Evolutionary conservation across 1,140 invertebrate species (phyloP).

Genomic region (Drosophila trapezifrons): DNA sequence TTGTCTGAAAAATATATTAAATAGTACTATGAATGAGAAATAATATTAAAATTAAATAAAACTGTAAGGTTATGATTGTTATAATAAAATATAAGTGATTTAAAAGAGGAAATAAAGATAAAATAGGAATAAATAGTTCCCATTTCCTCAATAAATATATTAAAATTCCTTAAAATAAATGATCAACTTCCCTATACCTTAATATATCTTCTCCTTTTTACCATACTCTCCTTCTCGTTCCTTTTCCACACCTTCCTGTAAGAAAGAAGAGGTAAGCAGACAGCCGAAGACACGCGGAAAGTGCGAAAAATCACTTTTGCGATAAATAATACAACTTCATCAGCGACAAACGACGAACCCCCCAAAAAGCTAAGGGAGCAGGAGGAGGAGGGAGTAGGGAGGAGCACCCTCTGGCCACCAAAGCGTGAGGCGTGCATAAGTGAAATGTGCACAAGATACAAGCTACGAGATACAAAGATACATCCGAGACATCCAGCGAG

Average conservation of each 20-base stretch:
- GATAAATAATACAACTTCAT: conserved; percentile 77
- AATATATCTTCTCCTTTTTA: neutral
- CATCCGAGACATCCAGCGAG: conserved; percentile 47
- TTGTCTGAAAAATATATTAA: neutral
- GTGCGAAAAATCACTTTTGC: conserved; percentile 71
- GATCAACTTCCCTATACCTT: neutral
- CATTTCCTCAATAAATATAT: neutral
- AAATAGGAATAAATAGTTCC: too few relatives aligned
- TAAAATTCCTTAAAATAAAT: neutral
- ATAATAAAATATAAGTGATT: too few relatives aligned
- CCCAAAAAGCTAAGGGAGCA: conserved; percentile 6
- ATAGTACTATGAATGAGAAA: too few relatives aligned
- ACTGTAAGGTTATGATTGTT: neutral
- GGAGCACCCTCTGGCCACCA: conserved; percentile 8
- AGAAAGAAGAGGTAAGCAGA: conserved; percentile 15
- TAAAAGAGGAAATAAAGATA: neutral
- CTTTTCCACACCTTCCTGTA: conserved; percentile 9
- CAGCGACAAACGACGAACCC: conserved; percentile 50
- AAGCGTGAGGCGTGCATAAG: conserved; percentile 73
- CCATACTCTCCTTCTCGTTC: neutral
- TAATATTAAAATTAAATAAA: neutral
- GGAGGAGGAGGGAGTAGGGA: neutral
- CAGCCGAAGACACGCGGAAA: conserved; percentile 41
- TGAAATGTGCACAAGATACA: conserved; percentile 76
- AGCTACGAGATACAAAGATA: conserved; percentile 62